A percentile compares a stretch with the other conserved stretches of the same genome.
These are phyloP conservation scores for Ephestia elutella DNA, from an alignment of 1,140 invertebrate genomes.

Conservation along the genomic window DNA sequence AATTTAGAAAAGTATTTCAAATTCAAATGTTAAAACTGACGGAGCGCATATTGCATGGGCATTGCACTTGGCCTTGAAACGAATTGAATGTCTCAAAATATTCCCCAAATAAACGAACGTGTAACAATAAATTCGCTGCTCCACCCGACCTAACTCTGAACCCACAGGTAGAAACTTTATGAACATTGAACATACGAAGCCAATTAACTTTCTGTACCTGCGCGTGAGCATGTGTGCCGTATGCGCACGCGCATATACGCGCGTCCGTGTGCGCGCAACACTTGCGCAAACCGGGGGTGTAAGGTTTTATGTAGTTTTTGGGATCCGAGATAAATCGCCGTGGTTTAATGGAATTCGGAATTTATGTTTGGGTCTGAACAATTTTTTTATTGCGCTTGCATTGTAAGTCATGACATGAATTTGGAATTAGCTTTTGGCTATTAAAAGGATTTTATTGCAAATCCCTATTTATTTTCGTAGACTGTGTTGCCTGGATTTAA, in stretches of 20 bases:
- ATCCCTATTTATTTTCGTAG: too few species aligned
- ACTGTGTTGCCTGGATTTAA: too few species aligned
- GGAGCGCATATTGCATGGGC: too few species aligned
- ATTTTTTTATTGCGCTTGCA: slow-evolving; percentile 34
- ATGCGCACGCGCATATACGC: slow-evolving; percentile 11
- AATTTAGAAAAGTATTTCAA: too few species aligned
- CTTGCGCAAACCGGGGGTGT: slow-evolving; percentile 55
- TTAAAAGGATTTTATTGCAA: too few species aligned
- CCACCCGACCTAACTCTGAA: slow-evolving; percentile 4
- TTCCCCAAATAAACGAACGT: background rate
- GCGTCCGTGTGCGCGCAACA: slow-evolving; percentile 28
- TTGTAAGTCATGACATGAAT: too few species aligned
- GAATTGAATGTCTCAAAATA: background rate
- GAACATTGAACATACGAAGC: slow-evolving; percentile 65
- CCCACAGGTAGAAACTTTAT: slow-evolving; percentile 58
- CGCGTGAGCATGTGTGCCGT: slow-evolving; percentile 25
- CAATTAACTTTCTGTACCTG: slow-evolving; percentile 64
- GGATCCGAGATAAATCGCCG: slow-evolving; percentile 57
- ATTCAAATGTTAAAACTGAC: too few species aligned
- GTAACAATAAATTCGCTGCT: slow-evolving; percentile 6
- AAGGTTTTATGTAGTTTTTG: slow-evolving; percentile 25
- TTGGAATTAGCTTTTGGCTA: too few species aligned
- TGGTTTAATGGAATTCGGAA: slow-evolving; percentile 61
- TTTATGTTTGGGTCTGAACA: slow-evolving; percentile 51
- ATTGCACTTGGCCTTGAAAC: too few species aligned